phyloP scores from a whole-genome alignment of 2,888 invertebrate species.

The Monopis laevigella region DNA sequence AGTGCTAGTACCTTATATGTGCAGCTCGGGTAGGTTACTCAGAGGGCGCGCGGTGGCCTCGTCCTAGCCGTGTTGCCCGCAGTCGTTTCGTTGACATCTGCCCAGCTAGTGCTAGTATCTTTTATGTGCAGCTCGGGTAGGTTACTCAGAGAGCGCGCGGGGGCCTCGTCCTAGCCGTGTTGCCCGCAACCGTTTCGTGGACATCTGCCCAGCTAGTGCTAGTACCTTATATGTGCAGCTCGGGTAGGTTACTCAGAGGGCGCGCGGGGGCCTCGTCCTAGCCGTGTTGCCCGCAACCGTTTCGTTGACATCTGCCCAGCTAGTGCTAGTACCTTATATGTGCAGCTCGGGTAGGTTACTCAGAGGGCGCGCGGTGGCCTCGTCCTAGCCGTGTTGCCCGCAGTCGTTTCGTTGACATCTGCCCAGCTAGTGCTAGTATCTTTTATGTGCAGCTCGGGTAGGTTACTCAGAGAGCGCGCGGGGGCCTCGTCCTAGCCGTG shows the following conservation, averaged over 20 bases:
- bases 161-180: conserved; percentile 35
- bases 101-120: too few relatives aligned
- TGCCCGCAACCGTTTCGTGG: conserved; percentile 54
- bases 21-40: conserved; percentile 43
- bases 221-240: conserved; percentile 25
- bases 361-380: conserved; percentile 47
- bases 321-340: conserved; percentile 7
- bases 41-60: conserved; percentile 45
- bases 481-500: conserved; percentile 36
- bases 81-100: conserved; percentile 48
- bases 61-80: conserved; percentile 47
- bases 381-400: conserved; percentile 45
- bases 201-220: too few relatives aligned
- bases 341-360: conserved; percentile 41
- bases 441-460: conserved; percentile 30
- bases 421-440: too few relatives aligned
- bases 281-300: conserved; percentile 51
- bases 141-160: conserved; percentile 55
- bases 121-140: conserved; percentile 32
- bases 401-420: conserved; percentile 49
- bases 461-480: conserved; percentile 55
- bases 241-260: conserved; percentile 46
- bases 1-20: conserved; percentile 7
- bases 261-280: conserved; percentile 39
- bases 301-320: conserved; percentile 43